Evolutionary conservation across 1,140 invertebrate species (phyloP).

Genomic region (Caenorhabditis briggsae): DNA sequence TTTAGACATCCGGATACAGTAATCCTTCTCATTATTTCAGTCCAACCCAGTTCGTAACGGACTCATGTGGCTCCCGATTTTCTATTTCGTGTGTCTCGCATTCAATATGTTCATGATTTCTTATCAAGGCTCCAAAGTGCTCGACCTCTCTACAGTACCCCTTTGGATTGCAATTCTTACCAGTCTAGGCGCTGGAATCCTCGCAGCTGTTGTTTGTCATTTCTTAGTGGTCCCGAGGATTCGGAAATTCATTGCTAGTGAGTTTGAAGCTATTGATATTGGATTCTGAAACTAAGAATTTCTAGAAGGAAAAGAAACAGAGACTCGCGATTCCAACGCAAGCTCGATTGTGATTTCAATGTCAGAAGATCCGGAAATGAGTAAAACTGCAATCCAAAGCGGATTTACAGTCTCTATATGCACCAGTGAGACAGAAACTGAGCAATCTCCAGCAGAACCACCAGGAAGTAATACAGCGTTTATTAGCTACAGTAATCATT

Average conservation of each 20-base stretch:
- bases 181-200: conserved; percentile 57
- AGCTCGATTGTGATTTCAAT: conserved; percentile 14
- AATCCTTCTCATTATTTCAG: conserved; percentile 70
- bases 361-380: conserved; percentile 11
- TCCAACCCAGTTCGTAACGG: conserved; percentile 86
- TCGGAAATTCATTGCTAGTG: conserved; percentile 35
- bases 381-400: conserved; percentile 32
- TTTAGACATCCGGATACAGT: too few relatives aligned
- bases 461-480: conserved; percentile 61
- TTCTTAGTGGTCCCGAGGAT: conserved; percentile 57
- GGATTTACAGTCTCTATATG: conserved; percentile 1
- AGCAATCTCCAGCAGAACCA: not conserved
- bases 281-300: not conserved
- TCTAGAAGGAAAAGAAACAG: conserved; percentile 8
- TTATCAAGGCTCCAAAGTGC: conserved; percentile 87
- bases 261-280: not conserved
- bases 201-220: conserved; percentile 55
- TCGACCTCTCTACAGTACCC: conserved; percentile 66
- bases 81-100: conserved; percentile 91
- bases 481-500: not conserved
- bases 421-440: not conserved
- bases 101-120: conserved; percentile 93
- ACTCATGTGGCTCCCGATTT: conserved; percentile 87
- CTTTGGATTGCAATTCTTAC: conserved; percentile 71
- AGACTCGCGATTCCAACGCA: not conserved